Evolutionary conservation across 2,797 vertebrate genomes (phyloP).

Genomic region (Austrolebias charrua): DNA sequence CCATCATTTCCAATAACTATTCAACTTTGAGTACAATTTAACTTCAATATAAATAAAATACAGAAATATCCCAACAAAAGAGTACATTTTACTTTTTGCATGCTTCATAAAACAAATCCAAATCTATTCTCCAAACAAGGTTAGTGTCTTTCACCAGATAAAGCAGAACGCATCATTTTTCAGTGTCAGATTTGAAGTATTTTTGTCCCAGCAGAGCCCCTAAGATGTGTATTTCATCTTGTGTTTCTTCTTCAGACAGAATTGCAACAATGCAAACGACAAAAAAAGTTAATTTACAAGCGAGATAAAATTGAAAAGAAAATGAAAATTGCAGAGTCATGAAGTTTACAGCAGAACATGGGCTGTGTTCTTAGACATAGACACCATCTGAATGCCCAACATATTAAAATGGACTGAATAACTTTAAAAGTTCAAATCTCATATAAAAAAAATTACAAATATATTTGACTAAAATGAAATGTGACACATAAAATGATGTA

Average conservation of each 20-base stretch:
- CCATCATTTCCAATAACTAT: neutral
- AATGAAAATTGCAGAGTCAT: neutral
- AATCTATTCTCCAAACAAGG: neutral
- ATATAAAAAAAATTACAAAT: neutral
- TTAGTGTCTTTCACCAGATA: neutral
- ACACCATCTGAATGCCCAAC: neutral
- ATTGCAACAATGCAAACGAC: neutral
- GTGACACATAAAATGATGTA: too few relatives aligned
- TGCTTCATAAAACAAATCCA: neutral
- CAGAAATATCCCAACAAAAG: conserved; percentile 13
- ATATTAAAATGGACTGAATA: neutral
- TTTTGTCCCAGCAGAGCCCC: neutral
- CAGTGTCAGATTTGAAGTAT: neutral
- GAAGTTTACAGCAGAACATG: neutral
- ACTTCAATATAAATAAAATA: conserved; percentile 7
- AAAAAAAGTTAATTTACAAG: conserved; percentile 4
- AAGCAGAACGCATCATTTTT: neutral
- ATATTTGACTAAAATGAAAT: neutral
- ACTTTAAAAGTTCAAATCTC: neutral
- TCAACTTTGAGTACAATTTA: conserved; percentile 11
- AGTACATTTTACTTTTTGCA: neutral
- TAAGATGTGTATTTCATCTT: neutral
- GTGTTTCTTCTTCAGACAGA: neutral
- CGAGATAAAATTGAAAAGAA: neutral
- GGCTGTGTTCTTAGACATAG: neutral